These are phyloP conservation scores for Phaenicophaeus curvirostris DNA, from an alignment of 2,797 vertebrate species.

Conservation along the genomic window DNA sequence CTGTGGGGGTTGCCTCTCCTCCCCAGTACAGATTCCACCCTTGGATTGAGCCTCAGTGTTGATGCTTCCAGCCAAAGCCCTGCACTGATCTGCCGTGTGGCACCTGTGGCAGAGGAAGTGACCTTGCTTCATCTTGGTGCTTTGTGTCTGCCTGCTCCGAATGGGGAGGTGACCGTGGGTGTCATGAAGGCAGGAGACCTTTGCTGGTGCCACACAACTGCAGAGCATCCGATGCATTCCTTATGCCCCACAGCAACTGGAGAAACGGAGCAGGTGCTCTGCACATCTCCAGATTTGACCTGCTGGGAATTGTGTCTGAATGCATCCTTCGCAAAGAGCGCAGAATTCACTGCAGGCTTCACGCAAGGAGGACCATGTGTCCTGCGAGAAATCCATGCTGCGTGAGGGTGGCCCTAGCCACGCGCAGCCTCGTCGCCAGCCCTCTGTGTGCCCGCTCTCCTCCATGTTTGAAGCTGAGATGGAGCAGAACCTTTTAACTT, in stretches of 20 bases:
- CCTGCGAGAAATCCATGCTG: neutral
- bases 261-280: neutral
- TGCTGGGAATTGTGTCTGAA: neutral
- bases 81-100: fast-evolving
- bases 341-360: neutral
- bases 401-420: neutral
- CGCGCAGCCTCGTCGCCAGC: fast-evolving
- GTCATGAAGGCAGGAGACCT: neutral
- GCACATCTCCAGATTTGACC: neutral
- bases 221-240: neutral
- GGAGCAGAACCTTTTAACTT: neutral
- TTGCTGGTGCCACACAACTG: neutral
- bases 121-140: neutral
- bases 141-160: neutral
- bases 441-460: fast-evolving
- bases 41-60: neutral
- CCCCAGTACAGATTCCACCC: neutral
- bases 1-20: neutral
- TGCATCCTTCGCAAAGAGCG: no score
- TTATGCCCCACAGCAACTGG: neutral
- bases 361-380: fast-evolving
- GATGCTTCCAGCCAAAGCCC: fast-evolving
- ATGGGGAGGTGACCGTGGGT: neutral
- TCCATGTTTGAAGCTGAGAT: neutral
- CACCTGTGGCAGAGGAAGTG: fast-evolving